These are phyloP conservation scores for Lepus townsendii DNA, from an alignment of 2,797 vertebrate genomes.

Conservation along the genomic window DNA sequence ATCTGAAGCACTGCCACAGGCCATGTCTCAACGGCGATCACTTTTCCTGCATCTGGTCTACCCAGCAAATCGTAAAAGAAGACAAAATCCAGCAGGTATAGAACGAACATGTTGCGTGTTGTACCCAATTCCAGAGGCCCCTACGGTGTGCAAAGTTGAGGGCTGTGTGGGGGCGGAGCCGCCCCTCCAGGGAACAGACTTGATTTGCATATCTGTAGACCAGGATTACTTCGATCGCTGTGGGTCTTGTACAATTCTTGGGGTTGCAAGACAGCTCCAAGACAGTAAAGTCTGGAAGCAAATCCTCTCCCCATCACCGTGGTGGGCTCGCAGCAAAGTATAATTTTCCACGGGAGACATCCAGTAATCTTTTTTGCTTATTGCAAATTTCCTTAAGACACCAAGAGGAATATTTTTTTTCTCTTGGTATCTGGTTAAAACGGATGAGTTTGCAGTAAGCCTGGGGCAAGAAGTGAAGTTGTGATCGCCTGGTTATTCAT, in stretches of 20 bases:
- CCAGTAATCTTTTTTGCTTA: not conserved
- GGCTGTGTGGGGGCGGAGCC: not conserved
- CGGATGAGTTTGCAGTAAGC: not conserved
- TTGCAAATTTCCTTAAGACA: not conserved
- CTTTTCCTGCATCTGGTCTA: not conserved
- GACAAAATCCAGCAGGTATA: not conserved
- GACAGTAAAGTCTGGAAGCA: not conserved
- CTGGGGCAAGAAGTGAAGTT: not conserved
- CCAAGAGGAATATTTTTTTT: not conserved
- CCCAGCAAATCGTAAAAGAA: not conserved
- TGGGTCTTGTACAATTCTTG: not conserved
- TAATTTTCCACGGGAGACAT: not conserved
- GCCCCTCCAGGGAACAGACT: not conserved
- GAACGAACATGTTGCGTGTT: not conserved
- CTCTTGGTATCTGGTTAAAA: not conserved
- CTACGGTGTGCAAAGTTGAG: not conserved
- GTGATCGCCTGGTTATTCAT: rapidly evolving
- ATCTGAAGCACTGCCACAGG: not conserved
- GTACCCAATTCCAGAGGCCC: not conserved
- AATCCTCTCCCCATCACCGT: not conserved
- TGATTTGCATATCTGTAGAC: not conserved
- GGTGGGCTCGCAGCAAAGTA: not conserved
- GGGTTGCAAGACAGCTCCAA: not conserved
- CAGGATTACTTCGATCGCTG: not conserved
- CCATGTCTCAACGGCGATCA: rapidly evolving